Conservation (phyloP, 2,888 invertebrate genomes). For the Platynereis dumerilii region DNA sequence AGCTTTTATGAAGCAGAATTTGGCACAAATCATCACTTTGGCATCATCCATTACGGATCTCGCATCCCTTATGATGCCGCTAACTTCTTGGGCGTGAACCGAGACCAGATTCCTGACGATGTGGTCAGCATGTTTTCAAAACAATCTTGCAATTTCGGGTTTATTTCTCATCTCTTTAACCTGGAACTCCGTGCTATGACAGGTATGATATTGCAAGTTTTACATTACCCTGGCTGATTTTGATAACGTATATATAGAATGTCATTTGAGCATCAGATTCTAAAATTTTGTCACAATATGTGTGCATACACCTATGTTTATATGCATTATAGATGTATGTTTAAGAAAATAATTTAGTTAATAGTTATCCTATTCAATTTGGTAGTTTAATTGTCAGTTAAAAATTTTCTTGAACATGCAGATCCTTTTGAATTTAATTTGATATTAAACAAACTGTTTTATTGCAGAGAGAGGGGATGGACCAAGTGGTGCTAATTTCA, state of each 20-base stretch:
- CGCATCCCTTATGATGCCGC: slow-evolving; percentile 87
- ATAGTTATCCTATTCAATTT: no score
- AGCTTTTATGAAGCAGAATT: background rate
- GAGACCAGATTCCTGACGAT: slow-evolving; percentile 90
- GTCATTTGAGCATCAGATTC: background rate
- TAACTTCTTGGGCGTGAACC: slow-evolving; percentile 89
- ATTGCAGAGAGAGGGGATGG: slow-evolving; percentile 73
- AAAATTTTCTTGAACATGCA: no score
- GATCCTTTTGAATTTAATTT: no score
- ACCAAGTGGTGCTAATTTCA: slow-evolving; percentile 68
- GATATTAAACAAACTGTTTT: no score
- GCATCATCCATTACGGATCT: slow-evolving; percentile 89
- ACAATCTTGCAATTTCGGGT: slow-evolving; percentile 93
- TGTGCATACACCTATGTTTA: no score
- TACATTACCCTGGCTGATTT: background rate
- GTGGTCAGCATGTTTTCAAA: slow-evolving; percentile 91
- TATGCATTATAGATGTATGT: no score
- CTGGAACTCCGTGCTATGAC: slow-evolving; percentile 84
- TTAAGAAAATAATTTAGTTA: no score
- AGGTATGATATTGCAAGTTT: slow-evolving; percentile 11
- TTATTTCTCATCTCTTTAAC: slow-evolving; percentile 93
- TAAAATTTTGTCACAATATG: background rate
- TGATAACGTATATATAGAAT: background rate
- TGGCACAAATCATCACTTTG: slow-evolving; percentile 67
- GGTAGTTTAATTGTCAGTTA: no score